phyloP scores from a whole-genome alignment of 2,888 invertebrate species.

The Alentia gelatinosa region DNA sequence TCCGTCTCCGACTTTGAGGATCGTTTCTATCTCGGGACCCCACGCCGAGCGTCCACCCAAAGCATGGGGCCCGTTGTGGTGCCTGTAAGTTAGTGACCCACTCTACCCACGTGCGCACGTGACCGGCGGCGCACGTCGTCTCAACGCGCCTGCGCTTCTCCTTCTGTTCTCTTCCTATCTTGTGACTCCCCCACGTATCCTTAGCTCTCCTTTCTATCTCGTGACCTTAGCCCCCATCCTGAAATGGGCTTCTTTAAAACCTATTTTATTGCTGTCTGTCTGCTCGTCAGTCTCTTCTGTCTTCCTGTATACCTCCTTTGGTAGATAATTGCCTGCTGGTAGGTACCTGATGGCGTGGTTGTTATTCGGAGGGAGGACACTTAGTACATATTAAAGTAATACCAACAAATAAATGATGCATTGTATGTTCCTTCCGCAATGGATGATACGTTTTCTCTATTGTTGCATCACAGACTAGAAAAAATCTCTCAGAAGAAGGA shows the following conservation, averaged over 20 bases:
- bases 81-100: conserved; percentile 70
- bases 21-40: conserved; percentile 63
- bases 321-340: neutral
- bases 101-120: neutral
- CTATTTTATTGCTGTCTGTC: neutral
- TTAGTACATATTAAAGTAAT: too few relatives aligned
- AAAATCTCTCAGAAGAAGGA: too few relatives aligned
- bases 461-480: too few relatives aligned
- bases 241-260: neutral
- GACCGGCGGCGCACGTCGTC: neutral
- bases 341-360: neutral
- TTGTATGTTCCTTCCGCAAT: too few relatives aligned
- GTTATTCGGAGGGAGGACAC: too few relatives aligned
- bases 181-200: neutral
- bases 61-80: conserved; percentile 77
- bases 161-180: neutral
- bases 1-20: conserved; percentile 62
- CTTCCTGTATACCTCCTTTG: neutral
- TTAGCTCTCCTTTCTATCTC: neutral
- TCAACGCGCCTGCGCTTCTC: neutral
- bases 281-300: neutral
- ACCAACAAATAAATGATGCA: too few relatives aligned
- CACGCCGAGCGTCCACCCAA: conserved; percentile 77
- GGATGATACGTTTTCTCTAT: too few relatives aligned
- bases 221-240: too few relatives aligned